Evolutionary conservation across 2,113 vertebrate species (phyloP).

Genomic region (Antigone vipio): DNA sequence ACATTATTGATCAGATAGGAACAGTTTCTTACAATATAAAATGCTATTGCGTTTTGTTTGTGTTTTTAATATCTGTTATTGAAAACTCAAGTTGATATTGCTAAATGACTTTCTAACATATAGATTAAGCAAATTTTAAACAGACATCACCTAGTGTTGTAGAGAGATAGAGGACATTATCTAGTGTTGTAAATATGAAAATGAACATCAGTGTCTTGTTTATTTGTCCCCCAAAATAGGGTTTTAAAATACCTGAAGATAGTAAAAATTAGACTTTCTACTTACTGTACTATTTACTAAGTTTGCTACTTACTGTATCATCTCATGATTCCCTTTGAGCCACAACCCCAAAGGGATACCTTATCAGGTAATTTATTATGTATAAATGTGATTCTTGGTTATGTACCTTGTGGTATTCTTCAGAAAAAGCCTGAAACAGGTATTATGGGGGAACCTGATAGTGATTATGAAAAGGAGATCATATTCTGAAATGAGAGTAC

Average conservation of each 20-base stretch:
- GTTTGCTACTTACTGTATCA: not conserved
- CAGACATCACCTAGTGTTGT: not conserved
- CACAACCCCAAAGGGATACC: not conserved
- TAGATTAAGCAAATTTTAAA: constrained; percentile 1
- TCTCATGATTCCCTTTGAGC: not conserved
- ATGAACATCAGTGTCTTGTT: not conserved
- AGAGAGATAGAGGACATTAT: not conserved
- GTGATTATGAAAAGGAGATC: not conserved
- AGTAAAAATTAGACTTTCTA: not conserved
- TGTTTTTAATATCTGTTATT: constrained; percentile 23
- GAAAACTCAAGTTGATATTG: constrained; percentile 19
- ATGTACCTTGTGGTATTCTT: not conserved
- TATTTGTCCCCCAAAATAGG: not conserved
- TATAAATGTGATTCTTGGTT: not conserved
- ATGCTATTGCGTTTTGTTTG: not conserved
- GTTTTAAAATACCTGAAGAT: not conserved
- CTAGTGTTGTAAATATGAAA: not conserved
- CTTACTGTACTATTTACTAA: not conserved
- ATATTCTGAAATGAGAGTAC: not conserved
- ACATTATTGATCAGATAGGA: constrained; percentile 72
- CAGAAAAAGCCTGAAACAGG: not conserved
- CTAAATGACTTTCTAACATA: not conserved
- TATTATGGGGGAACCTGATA: not conserved
- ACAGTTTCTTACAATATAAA: constrained; percentile 15
- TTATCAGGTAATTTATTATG: not conserved